Percentiles rank a stretch among this genome's conserved stretches.
Conservation (phyloP, 2,797 vertebrate genomes). For the Oceanodroma leucorhoa region DNA sequence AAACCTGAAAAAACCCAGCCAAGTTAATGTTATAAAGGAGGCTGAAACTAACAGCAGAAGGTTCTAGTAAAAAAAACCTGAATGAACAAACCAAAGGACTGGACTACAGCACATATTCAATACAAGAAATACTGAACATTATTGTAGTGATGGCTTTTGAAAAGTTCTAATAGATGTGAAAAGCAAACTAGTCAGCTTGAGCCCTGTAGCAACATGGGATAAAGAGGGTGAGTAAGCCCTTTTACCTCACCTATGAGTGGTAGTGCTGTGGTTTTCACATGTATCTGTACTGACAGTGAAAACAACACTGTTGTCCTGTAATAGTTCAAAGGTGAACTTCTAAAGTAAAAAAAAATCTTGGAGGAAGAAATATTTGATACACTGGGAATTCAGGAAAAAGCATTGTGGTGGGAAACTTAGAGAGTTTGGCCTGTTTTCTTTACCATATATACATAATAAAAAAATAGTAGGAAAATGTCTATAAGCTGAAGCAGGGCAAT, state of each 20-base stretch:
- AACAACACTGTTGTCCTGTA: not conserved
- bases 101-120: not conserved
- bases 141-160: not conserved
- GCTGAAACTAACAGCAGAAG: not conserved
- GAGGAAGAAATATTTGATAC: not conserved
- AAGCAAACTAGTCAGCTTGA: not conserved
- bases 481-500: not conserved
- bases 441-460: not conserved
- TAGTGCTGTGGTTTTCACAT: not conserved
- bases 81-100: not conserved
- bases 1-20: not conserved
- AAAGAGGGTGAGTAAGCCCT: not conserved
- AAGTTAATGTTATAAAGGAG: not conserved
- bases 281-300: not conserved
- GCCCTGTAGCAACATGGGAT: not conserved
- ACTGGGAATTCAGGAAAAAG: not conserved
- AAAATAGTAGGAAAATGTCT: not conserved
- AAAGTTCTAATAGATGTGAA: not conserved
- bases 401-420: rapidly evolving
- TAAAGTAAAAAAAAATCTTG: not conserved
- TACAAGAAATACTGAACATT: not conserved
- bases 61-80: not conserved
- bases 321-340: not conserved
- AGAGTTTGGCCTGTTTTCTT: not conserved
- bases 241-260: not conserved